Evolutionary conservation across 2,113 vertebrate genomes (phyloP).

Genomic region (Syrrhaptes paradoxus): DNA sequence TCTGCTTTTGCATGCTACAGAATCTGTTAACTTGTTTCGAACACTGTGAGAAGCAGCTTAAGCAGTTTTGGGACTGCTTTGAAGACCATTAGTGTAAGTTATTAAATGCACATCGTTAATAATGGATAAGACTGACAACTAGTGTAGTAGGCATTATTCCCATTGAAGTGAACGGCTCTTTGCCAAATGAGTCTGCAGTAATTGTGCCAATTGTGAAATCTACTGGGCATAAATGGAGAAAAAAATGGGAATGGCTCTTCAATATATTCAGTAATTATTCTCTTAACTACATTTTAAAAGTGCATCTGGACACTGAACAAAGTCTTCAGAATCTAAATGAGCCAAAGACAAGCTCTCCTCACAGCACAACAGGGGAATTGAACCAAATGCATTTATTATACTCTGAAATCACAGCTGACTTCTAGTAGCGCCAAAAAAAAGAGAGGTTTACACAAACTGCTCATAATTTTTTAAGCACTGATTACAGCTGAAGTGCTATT

Average conservation of each 20-base stretch:
- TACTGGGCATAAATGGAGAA: slow-evolving; percentile 38
- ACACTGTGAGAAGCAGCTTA: background rate
- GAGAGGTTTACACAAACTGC: slow-evolving; percentile 56
- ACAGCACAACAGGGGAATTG: slow-evolving; percentile 50
- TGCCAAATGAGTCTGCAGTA: slow-evolving; percentile 36
- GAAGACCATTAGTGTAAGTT: slow-evolving; percentile 25
- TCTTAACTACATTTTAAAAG: slow-evolving; percentile 67
- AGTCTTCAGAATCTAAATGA: slow-evolving; percentile 71
- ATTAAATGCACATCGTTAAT: slow-evolving; percentile 38
- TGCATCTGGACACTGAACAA: slow-evolving; percentile 67
- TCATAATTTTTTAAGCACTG: slow-evolving; percentile 55
- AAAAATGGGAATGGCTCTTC: slow-evolving; percentile 18
- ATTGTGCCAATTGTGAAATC: slow-evolving; percentile 45
- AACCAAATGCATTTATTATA: slow-evolving; percentile 68
- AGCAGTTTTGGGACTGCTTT: background rate
- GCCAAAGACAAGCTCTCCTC: slow-evolving; percentile 50
- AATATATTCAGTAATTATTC: slow-evolving; percentile 58
- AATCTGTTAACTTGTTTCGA: slow-evolving; percentile 4
- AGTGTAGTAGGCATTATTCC: slow-evolving; percentile 7
- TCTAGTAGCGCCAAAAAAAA: slow-evolving; percentile 53
- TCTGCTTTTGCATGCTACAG: background rate
- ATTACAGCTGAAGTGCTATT: slow-evolving; percentile 45
- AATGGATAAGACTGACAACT: background rate
- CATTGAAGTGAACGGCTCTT: slow-evolving; percentile 8
- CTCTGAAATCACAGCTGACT: slow-evolving; percentile 71